Evolutionary conservation across 2,113 vertebrate genomes (phyloP).

Genomic region (Tupaia chinensis): DNA sequence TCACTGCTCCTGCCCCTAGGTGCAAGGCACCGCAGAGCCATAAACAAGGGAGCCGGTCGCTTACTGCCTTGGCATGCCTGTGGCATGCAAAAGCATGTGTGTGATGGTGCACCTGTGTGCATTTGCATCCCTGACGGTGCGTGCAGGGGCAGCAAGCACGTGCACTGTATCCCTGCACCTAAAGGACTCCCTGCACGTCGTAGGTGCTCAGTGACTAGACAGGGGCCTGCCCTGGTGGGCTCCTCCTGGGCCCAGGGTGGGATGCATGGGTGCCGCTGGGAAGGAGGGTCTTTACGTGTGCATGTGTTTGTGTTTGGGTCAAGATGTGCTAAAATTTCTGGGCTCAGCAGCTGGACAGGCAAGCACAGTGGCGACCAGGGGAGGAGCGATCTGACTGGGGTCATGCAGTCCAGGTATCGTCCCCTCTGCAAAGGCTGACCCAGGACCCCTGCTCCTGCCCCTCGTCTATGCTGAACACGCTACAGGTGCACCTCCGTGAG

Average conservation of each 20-base stretch:
- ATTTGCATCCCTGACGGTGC: fast-evolving
- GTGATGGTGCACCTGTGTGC: neutral
- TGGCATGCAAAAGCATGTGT: fast-evolving
- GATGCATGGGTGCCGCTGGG: fast-evolving
- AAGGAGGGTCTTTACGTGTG: neutral
- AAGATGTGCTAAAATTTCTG: neutral
- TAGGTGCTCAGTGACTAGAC: neutral
- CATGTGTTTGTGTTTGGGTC: neutral
- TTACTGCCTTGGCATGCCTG: fast-evolving
- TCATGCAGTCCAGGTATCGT: fast-evolving
- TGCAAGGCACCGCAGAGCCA: fast-evolving
- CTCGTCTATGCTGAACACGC: neutral
- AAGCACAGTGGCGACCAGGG: neutral
- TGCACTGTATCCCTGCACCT: neutral
- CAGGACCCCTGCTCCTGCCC: neutral
- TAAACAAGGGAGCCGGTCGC: neutral
- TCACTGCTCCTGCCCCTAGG: neutral
- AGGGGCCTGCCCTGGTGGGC: neutral
- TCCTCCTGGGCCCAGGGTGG: no score
- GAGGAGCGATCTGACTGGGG: neutral
- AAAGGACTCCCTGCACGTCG: fast-evolving
- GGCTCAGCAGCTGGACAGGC: neutral
- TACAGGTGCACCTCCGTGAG: fast-evolving
- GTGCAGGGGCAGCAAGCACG: neutral
- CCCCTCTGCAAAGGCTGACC: neutral